Evolutionary conservation across 2,113 vertebrate genomes (phyloP).

Genomic region (Lanius ludovicianus): DNA sequence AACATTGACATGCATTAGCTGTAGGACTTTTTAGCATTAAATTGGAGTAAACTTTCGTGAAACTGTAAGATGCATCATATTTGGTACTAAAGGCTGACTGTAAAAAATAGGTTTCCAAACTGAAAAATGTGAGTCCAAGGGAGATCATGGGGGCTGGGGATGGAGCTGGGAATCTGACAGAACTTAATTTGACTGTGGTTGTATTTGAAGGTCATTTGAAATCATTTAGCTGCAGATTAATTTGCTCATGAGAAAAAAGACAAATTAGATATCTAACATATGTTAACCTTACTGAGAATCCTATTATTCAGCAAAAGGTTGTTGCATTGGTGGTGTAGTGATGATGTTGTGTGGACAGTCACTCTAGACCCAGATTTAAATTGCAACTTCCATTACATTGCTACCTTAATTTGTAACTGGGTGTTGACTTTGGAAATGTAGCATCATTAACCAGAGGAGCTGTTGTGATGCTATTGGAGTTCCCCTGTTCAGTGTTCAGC

Average conservation of each 20-base stretch:
- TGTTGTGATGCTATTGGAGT: not conserved
- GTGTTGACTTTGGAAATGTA: not conserved
- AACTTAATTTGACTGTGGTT: not conserved
- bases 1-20: not conserved
- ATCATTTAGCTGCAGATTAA: not conserved
- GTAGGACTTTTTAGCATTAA: not conserved
- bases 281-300: not conserved
- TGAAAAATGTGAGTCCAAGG: accelerated
- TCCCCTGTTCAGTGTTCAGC: not conserved
- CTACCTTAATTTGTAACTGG: not conserved
- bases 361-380: not conserved
- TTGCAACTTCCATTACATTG: not conserved
- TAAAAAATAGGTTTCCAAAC: not conserved
- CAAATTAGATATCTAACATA: not conserved
- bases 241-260: not conserved
- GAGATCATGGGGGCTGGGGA: not conserved
- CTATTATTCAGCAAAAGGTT: accelerated
- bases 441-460: not conserved
- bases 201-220: not conserved
- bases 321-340: not conserved
- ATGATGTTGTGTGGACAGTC: not conserved
- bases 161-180: not conserved
- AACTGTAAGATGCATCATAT: not conserved
- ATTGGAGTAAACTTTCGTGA: not conserved
- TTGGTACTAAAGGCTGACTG: not conserved